phyloP scores from a whole-genome alignment of 1,140 invertebrate genomes.

The Caenorhabditis remanei region DNA sequence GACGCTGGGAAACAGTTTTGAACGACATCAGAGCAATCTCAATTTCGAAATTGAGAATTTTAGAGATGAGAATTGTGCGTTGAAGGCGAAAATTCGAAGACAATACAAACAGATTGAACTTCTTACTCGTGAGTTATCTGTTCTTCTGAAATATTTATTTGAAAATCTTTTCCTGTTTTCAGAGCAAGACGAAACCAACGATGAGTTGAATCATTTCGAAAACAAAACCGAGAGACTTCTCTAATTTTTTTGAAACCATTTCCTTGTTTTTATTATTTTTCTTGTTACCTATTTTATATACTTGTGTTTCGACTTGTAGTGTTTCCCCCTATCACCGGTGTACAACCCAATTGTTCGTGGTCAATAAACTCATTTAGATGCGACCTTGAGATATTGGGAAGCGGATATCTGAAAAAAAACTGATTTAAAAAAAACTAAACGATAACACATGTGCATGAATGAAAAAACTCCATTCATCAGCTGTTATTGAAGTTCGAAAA shows the following conservation, averaged over 20 bases:
- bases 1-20: constrained; percentile 71
- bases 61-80: constrained; percentile 71
- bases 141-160: not conserved
- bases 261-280: not conserved
- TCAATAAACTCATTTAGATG: not conserved
- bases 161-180: constrained; percentile 6
- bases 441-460: no score
- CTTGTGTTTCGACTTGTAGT: not conserved
- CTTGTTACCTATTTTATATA: not conserved
- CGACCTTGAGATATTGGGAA: no score
- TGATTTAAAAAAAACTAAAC: no score
- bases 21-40: constrained; percentile 68
- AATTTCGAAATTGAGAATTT: constrained; percentile 68
- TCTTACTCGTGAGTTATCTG: constrained; percentile 70
- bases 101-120: constrained; percentile 74
- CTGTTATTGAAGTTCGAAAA: no score
- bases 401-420: no score
- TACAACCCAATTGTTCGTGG: constrained; percentile 13
- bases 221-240: constrained; percentile 56
- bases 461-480: no score
- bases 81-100: constrained; percentile 72
- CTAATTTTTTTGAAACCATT: not conserved
- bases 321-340: not conserved
- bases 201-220: constrained; percentile 63
- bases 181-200: constrained; percentile 66